phyloP scores from a whole-genome alignment of 2,797 vertebrate species.

The Orestias chungarensis region DNA sequence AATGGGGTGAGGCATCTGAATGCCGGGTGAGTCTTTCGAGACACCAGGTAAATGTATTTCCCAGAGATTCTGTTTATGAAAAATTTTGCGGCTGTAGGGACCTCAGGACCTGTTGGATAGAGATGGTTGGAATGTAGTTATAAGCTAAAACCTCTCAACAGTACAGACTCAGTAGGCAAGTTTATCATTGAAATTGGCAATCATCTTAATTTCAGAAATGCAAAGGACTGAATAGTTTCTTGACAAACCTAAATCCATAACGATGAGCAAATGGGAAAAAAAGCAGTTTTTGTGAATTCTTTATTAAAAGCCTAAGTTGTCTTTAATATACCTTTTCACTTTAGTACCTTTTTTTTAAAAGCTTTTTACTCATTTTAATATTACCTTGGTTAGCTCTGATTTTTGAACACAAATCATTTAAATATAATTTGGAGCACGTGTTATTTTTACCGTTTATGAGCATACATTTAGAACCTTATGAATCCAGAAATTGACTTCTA shows the following conservation, averaged over 20 bases:
- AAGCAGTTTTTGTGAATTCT: neutral
- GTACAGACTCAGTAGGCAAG: too few species aligned
- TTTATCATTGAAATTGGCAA: neutral
- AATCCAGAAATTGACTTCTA: too few species aligned
- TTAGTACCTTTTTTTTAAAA: neutral
- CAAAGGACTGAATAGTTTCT: neutral
- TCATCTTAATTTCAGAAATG: neutral
- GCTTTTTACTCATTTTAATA: neutral
- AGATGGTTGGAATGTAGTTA: too few species aligned
- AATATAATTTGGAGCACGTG: neutral
- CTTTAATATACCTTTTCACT: neutral
- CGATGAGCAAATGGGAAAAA: neutral
- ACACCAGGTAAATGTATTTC: too few species aligned
- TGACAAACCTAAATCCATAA: neutral
- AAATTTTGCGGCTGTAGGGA: too few species aligned
- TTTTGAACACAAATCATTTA: neutral
- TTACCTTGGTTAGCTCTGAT: neutral
- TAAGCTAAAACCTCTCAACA: too few species aligned
- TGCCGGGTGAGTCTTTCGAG: too few species aligned
- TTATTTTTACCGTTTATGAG: neutral
- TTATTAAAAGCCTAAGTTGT: neutral
- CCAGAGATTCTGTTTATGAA: too few species aligned
- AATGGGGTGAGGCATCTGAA: too few species aligned
- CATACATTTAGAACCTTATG: too few species aligned
- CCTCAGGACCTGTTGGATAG: too few species aligned